Percentiles rank a stretch among this genome's conserved stretches.
phyloP scores from a whole-genome alignment of 35 echinoderm and acorn worm genomes.

The Lytechinus variegatus region DNA sequence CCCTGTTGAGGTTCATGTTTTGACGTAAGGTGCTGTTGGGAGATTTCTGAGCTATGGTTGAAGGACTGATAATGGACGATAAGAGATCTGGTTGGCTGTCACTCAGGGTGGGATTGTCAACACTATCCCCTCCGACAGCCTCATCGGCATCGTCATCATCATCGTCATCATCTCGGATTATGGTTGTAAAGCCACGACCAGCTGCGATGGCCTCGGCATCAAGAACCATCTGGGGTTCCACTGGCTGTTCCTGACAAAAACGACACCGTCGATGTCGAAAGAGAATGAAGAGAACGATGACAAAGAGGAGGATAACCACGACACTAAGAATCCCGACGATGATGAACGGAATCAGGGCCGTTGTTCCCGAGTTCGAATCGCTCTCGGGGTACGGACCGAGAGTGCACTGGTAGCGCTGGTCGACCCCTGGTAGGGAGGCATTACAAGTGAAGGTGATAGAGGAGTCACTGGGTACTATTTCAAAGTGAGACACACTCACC shows the following conservation, averaged over 20 bases:
- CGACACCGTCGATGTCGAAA: slow-evolving; percentile 59
- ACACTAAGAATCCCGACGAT: slow-evolving; percentile 62
- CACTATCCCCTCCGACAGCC: background rate
- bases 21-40: slow-evolving; percentile 34
- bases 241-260: slow-evolving; percentile 42
- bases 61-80: background rate
- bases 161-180: slow-evolving; percentile 22
- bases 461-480: background rate
- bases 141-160: slow-evolving; percentile 43
- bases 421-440: background rate
- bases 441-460: slow-evolving; percentile 34
- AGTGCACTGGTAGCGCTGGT: background rate
- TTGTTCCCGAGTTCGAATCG: background rate
- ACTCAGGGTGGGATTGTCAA: background rate
- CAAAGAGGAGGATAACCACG: slow-evolving; percentile 58
- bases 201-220: slow-evolving; percentile 43
- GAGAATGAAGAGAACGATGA: slow-evolving; percentile 56
- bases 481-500: background rate
- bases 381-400: slow-evolving; percentile 25
- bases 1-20: slow-evolving; percentile 14
- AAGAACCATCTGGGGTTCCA: slow-evolving; percentile 52
- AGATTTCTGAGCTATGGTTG: background rate
- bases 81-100: slow-evolving; percentile 3
- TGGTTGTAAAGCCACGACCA: slow-evolving; percentile 49
- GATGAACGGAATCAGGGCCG: slow-evolving; percentile 56